Evolutionary conservation across 2,888 invertebrate genomes (phyloP).

Genomic region (Cheilosia impressa): DNA sequence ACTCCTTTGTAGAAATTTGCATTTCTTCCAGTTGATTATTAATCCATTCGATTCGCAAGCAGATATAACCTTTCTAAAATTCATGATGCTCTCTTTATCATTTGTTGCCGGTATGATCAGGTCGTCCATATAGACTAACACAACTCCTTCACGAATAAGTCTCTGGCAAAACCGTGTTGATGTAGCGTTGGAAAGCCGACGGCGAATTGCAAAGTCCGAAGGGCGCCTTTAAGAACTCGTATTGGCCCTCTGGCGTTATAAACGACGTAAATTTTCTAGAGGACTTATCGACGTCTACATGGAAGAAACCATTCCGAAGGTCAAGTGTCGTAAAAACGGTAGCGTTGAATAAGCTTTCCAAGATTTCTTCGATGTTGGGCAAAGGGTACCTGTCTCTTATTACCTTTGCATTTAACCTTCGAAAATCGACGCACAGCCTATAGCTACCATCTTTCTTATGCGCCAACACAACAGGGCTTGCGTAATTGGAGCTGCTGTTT

Average conservation of each 20-base stretch:
- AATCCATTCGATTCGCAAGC: background rate
- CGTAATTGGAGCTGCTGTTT: conserved; percentile 16
- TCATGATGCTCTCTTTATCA: background rate
- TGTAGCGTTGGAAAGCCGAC: background rate
- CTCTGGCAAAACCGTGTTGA: background rate
- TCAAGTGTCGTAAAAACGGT: conserved; percentile 5
- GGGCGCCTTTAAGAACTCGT: background rate
- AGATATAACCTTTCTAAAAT: background rate
- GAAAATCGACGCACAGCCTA: too few species aligned
- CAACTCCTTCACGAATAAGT: background rate
- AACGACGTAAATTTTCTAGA: background rate
- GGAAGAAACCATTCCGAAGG: background rate
- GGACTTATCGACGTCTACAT: background rate
- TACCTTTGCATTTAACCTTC: background rate
- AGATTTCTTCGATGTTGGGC: background rate
- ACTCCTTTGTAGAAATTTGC: background rate
- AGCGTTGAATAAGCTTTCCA: background rate
- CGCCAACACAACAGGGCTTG: too few species aligned
- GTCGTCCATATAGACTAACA: too few species aligned
- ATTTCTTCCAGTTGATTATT: background rate
- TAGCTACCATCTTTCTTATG: too few species aligned
- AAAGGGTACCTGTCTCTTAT: background rate
- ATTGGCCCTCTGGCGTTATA: background rate
- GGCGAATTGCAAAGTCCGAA: background rate
- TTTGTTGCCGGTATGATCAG: too few species aligned